Base-by-base conservation (phyloP, 2,797 vertebrate species). In the Eptatretus atami region DNA sequence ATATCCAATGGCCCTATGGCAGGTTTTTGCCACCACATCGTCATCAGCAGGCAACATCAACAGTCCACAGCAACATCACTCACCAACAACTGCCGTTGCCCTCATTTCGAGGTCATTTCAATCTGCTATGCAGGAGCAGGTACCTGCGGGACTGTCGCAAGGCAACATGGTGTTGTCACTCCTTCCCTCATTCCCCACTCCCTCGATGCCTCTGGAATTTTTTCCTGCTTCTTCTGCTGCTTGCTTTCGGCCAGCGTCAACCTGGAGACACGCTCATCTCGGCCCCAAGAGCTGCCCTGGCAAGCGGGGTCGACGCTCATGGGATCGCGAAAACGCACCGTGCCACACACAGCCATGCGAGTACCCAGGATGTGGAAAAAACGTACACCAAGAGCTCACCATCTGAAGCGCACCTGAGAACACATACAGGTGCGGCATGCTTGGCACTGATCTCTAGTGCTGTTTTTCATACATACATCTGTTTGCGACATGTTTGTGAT, bases 311-410 rank as follows among this genome's bases (percentile, higher is more conserved):
- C 82, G 87, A 3, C 76, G 87, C 9, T 81, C 86, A 10, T 94
- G 82, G 55, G 55, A 2, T 83, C 87, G 0, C 76, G 85, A 66
- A 94, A 93, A 71, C 79, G 86, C 67, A 86, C 80, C 0, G n/a
- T n/a, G 87, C 87, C 53, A 78, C 82, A 0, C 87, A 94, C 73
- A 84, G n/a, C n/a, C 82, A 8, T 94, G 87, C 74, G 84, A 80
- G 60, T 93, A 83, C 13, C 71, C 77, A 0, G 85, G 85, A 3
- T 94, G 87, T 11, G 82, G 80, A n/a, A 11, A 94, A 94, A 73
- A 88, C 84, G 1, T 93, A 94, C 75, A 94, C 85, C 70, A 93
- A 93, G 73, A 92, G 85, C 53, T 93, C 86, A 0, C n/a, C 87
- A 93, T 73, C 76, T 94, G 69, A 94, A 74, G 87, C 86, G 1